Base-by-base conservation (phyloP, 2,113 vertebrate species). In the Dasyornis broadbenti region DNA sequence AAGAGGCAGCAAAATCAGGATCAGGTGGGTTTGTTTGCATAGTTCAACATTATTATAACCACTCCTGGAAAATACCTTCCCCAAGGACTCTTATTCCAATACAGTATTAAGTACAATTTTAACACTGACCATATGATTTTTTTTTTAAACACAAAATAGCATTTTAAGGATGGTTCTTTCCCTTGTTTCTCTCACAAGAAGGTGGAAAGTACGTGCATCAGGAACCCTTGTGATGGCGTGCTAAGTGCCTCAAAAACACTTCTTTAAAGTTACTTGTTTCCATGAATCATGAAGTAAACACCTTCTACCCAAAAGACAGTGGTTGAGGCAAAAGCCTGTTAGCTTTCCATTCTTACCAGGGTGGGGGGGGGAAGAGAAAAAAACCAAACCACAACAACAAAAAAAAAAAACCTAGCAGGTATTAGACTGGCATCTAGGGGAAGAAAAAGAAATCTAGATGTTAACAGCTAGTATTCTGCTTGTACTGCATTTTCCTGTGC, bases 191-290 rank as follows among this genome's bases (percentile, higher is more conserved):
- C 44, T 77, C 56, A 47, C 40, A n/a, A 0, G 0, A 39, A 35
- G 10, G 21, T 80, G 75, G 82, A 83, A 95, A 88, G 35, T 50
- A 54, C 44, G 8, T 5, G 10, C 24, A 42, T 9, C 81, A 71
- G 61, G 20, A 87, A 60, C 10, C 42, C 54, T 14, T 21, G 20
- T 26, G 42, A 59, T 30, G 11, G 35, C 0, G 0, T 53, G 42
- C 33, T 39, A 73, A 78, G 42, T 6, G 17, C 76, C 60, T 28
- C 57, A 65, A n/a, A 47, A 37, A 61, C 54, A 14, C 22, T 57
- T 53, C 75, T 69, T 86, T 54, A 42, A 73, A 53, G 60, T 5
- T 15, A 56, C n/a, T 87, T 57, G 20, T 86, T 94, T 93, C 96
- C 86, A 73, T 5, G 8, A 80, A 65, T 45, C 54, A 49, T 20